A percentile compares a stretch with the other conserved stretches of the same genome.
phyloP scores from a whole-genome alignment of 2,797 vertebrate species.

The Tenualosa thibaudeaui region DNA sequence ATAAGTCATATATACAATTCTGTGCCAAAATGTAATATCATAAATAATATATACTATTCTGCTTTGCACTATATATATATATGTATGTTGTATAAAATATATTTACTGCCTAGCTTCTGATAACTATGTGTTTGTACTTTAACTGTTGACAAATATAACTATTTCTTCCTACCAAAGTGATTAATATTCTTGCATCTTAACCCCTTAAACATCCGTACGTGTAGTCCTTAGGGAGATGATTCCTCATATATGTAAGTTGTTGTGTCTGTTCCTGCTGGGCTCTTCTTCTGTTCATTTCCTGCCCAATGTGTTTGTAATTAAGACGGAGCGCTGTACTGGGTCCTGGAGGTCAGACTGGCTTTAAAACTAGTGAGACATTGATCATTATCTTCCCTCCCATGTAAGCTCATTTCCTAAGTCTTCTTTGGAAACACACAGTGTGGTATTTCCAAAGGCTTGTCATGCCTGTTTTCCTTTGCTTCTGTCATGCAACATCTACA shows the following conservation, averaged over 20 bases:
- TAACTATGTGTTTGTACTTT: neutral
- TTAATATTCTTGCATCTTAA: neutral
- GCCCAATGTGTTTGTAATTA: constrained; percentile 47
- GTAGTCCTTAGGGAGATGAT: neutral
- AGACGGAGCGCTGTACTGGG: constrained; percentile 21
- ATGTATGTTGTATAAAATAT: neutral
- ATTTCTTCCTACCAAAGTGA: neutral
- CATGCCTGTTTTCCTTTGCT: neutral
- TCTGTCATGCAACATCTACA: neutral
- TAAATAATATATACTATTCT: neutral
- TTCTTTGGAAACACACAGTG: constrained; percentile 25
- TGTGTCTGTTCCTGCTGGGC: neutral
- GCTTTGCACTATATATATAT: neutral
- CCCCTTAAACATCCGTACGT: neutral
- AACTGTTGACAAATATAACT: neutral
- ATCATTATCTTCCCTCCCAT: constrained; percentile 48
- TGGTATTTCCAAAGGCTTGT: neutral
- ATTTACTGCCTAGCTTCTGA: neutral
- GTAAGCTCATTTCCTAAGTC: constrained; percentile 45
- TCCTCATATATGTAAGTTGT: neutral
- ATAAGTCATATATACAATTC: neutral
- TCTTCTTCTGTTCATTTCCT: constrained; percentile 45
- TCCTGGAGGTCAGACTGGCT: constrained; percentile 33
- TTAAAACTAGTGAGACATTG: constrained; percentile 39
- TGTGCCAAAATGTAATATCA: neutral